Percentiles rank a stretch among this genome's conserved stretches.
phyloP scores from a whole-genome alignment of 1,140 invertebrate genomes.

The Drosophila parabipectinata region DNA sequence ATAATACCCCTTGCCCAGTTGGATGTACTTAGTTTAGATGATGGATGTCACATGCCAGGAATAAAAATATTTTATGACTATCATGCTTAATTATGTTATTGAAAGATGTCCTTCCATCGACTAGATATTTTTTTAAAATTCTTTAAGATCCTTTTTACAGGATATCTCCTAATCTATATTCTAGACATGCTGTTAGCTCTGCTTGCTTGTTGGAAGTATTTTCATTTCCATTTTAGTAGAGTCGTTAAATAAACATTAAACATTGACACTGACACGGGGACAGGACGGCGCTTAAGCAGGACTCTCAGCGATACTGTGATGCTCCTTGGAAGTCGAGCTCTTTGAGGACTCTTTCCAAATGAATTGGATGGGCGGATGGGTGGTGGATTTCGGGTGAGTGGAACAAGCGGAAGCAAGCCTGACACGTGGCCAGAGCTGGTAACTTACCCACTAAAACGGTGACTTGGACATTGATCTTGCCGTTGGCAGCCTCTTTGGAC shows the following conservation, averaged over 20 bases:
- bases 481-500: slow-evolving; percentile 89
- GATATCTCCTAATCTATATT: slow-evolving; percentile 1
- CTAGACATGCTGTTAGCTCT: slow-evolving; percentile 29
- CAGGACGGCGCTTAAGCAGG: slow-evolving; percentile 57
- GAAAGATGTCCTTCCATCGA: background rate
- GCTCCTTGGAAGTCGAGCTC: slow-evolving; percentile 26
- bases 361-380: slow-evolving; percentile 9
- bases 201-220: slow-evolving; percentile 37
- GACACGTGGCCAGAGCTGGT: slow-evolving; percentile 11
- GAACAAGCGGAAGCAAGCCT: slow-evolving; percentile 16
- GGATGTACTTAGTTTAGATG: slow-evolving; percentile 8
- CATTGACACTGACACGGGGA: slow-evolving; percentile 69
- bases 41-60: slow-evolving; percentile 19
- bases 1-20: slow-evolving; percentile 35
- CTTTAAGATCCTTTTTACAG: slow-evolving; percentile 2
- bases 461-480: slow-evolving; percentile 95
- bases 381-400: slow-evolving; percentile 4
- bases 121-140: background rate
- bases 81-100: background rate
- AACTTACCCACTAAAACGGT: slow-evolving; percentile 89
- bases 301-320: slow-evolving; percentile 28
- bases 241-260: slow-evolving; percentile 78
- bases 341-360: background rate
- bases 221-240: slow-evolving; percentile 64
- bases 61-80: background rate